These are phyloP conservation scores for Ictidomys tridecemlineatus DNA, from an alignment of 2,113 vertebrate species.

Conservation along the genomic window DNA sequence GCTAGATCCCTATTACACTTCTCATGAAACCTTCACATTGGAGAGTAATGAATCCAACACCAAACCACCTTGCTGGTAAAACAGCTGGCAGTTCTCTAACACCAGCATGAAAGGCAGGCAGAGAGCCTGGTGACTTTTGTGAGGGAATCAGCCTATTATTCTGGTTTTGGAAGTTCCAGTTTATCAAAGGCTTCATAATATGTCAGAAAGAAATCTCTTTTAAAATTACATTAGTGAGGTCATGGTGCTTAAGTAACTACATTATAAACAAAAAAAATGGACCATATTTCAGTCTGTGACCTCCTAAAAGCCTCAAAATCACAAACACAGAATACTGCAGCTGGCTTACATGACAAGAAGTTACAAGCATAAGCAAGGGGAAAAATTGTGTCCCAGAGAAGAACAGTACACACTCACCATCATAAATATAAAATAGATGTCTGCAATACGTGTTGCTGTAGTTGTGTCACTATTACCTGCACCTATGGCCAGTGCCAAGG, in stretches of 20 bases:
- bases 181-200: neutral
- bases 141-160: neutral
- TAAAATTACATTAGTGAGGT: neutral
- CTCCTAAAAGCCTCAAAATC: neutral
- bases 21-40: neutral
- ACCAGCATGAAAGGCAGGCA: neutral
- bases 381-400: neutral
- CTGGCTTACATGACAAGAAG: neutral
- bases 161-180: slow-evolving; percentile 9
- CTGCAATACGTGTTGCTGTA: slow-evolving; percentile 92
- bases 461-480: slow-evolving; percentile 92
- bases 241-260: neutral
- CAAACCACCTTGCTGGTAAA: neutral
- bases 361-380: neutral
- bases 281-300: neutral
- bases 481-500: slow-evolving; percentile 93
- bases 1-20: neutral
- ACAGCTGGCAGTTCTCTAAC: neutral
- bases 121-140: neutral
- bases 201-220: neutral
- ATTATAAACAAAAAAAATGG: neutral
- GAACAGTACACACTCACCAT: slow-evolving; percentile 88
- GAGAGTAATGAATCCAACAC: neutral
- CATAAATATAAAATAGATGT: slow-evolving; percentile 94
- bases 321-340: neutral